These are phyloP conservation scores for Orgyia antiqua DNA, from an alignment of 2,888 invertebrate genomes.

Conservation along the genomic window DNA sequence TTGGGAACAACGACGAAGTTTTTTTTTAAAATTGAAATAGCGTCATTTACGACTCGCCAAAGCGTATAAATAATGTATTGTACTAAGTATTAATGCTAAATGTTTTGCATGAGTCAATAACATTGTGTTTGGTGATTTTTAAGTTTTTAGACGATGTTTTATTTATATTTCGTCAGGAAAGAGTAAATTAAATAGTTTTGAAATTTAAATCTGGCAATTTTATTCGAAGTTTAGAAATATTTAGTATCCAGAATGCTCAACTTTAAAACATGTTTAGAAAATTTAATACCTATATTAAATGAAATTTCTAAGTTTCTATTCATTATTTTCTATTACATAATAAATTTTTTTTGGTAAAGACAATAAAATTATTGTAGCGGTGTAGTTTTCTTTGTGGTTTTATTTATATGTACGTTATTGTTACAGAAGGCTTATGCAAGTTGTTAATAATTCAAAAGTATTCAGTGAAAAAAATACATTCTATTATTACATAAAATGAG, in stretches of 20 bases:
- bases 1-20: conserved; percentile 40
- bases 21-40: conserved; percentile 48
- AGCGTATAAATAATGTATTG: conserved; percentile 43
- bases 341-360: too few species aligned
- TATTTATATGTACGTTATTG: too few species aligned
- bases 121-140: conserved; percentile 14
- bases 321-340: too few species aligned
- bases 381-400: too few species aligned
- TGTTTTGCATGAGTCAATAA: conserved; percentile 46
- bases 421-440: too few species aligned
- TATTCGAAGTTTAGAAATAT: conserved; percentile 1
- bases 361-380: too few species aligned
- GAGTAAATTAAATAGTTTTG: background rate
- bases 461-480: too few species aligned
- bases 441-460: too few species aligned
- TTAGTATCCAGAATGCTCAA: background rate
- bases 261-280: background rate
- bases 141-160: conserved; percentile 6
- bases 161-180: conserved; percentile 2
- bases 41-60: conserved; percentile 23
- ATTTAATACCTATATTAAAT: too few species aligned
- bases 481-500: too few species aligned
- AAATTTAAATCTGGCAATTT: background rate
- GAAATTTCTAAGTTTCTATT: too few species aligned
- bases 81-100: conserved; percentile 28